Evolutionary conservation across 2,113 vertebrate genomes (phyloP).

Genomic region (Oxygymnocypris stewartii): DNA sequence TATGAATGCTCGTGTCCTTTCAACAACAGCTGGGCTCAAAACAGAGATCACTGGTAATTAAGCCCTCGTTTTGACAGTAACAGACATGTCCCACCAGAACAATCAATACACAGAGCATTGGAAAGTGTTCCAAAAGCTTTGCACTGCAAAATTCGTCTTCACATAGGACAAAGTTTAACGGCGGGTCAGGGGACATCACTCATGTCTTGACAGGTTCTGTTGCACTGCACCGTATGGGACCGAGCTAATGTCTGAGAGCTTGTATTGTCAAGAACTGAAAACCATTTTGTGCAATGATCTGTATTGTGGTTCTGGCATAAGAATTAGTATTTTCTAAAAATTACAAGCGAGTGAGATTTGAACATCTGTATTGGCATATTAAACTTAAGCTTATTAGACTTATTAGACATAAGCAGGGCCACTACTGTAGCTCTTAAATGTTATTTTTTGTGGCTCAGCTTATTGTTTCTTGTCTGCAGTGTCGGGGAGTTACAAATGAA

Average conservation of each 20-base stretch:
- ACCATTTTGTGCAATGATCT: constrained; percentile 18
- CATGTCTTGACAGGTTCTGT: neutral
- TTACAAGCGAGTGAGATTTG: neutral
- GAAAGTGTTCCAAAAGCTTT: neutral
- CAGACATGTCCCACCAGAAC: neutral
- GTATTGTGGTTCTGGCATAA: constrained; percentile 9
- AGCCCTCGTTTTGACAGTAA: neutral
- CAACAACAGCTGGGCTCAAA: neutral
- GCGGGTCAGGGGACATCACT: neutral
- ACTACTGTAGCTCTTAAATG: neutral
- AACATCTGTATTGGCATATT: constrained; percentile 7
- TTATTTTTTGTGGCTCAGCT: neutral
- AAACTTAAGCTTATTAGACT: too few relatives aligned
- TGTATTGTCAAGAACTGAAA: neutral
- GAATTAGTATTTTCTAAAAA: neutral
- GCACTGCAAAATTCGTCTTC: neutral
- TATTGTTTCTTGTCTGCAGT: neutral
- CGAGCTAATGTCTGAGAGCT: neutral
- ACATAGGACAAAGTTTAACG: neutral
- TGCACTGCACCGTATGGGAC: neutral
- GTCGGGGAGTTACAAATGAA: neutral
- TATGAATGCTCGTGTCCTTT: neutral
- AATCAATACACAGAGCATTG: neutral
- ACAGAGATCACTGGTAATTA: neutral
- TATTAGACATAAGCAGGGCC: neutral